phyloP scores from a whole-genome alignment of 2,888 invertebrate species.

The Drosophila histrio region DNA sequence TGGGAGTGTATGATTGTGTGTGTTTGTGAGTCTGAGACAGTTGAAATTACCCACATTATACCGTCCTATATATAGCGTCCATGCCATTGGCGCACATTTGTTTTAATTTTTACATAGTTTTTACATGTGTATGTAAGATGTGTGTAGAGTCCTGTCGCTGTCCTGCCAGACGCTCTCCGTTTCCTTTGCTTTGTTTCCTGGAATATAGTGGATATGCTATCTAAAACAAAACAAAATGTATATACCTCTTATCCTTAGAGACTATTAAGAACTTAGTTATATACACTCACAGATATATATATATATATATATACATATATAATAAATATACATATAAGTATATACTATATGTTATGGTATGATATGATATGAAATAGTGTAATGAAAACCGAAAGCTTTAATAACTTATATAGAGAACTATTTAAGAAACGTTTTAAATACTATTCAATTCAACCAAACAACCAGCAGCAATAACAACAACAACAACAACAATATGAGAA shows the following conservation, averaged over 20 bases:
- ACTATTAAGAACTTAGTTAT: slow-evolving; percentile 52
- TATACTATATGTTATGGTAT: slow-evolving; percentile 50
- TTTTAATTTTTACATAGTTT: slow-evolving; percentile 7
- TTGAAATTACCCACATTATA: slow-evolving; percentile 47
- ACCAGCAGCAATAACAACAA: slow-evolving; percentile 27
- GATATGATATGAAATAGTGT: slow-evolving; percentile 75
- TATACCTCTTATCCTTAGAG: slow-evolving; percentile 78
- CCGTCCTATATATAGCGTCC: slow-evolving; percentile 67
- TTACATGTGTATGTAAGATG: background rate
- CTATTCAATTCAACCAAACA: slow-evolving; percentile 53
- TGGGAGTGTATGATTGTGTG: slow-evolving; percentile 8
- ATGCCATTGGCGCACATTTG: slow-evolving; percentile 41
- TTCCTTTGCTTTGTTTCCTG: slow-evolving; percentile 14
- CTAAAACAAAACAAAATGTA: slow-evolving; percentile 63
- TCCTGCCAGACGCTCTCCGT: background rate
- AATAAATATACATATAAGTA: slow-evolving; percentile 24
- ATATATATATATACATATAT: slow-evolving; percentile 31
- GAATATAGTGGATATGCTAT: slow-evolving; percentile 36
- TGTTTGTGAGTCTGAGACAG: slow-evolving; percentile 10
- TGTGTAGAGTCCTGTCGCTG: slow-evolving; percentile 3
- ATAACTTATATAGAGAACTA: slow-evolving; percentile 78
- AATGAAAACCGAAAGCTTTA: slow-evolving; percentile 83
- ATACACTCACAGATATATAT: slow-evolving; percentile 42
- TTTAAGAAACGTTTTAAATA: slow-evolving; percentile 75
- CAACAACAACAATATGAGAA: slow-evolving; percentile 14